Conservation (phyloP, 2,113 vertebrate species). For the Cinclus mexicanus region DNA sequence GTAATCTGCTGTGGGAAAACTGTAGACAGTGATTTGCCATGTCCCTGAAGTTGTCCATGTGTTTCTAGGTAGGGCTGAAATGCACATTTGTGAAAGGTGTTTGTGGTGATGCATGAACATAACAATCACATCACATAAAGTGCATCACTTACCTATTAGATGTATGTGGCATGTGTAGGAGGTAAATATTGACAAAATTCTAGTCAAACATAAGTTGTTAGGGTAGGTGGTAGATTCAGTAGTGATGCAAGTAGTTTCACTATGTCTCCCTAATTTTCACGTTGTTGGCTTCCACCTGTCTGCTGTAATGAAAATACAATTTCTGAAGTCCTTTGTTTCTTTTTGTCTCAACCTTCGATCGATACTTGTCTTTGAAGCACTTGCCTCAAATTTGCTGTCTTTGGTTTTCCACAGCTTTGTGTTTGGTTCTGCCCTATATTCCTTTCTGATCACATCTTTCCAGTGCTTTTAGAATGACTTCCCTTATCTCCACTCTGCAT, state of each 20-base stretch:
- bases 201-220: background rate
- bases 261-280: background rate
- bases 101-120: background rate
- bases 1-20: background rate
- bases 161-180: background rate
- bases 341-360: background rate
- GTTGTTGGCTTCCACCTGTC: background rate
- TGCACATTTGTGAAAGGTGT: background rate
- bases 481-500: background rate
- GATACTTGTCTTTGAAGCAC: background rate
- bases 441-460: background rate
- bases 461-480: background rate
- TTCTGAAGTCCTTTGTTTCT: accelerated
- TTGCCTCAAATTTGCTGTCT: background rate
- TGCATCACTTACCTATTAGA: background rate
- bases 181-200: background rate
- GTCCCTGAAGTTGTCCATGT: background rate
- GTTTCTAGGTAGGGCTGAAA: background rate
- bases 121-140: background rate
- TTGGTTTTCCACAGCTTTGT: background rate
- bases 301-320: background rate
- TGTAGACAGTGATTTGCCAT: background rate
- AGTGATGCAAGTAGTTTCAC: accelerated
- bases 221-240: background rate
- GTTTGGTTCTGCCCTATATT: background rate